Conservation (phyloP, 2,113 vertebrate genomes). For the Emydura subglobosa region DNA sequence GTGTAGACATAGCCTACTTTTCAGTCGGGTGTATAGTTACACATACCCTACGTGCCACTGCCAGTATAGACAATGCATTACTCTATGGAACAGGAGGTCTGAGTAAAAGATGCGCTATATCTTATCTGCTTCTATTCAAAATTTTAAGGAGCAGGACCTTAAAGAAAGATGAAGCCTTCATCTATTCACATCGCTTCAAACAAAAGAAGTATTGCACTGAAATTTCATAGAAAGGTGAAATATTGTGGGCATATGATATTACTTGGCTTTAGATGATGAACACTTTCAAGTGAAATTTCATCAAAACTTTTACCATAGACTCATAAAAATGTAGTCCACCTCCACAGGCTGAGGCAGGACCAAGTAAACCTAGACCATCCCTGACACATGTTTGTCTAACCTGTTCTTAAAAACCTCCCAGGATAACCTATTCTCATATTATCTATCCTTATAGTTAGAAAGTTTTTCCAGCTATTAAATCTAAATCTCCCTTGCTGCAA, state of each 20-base stretch:
- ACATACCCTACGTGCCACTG: too few relatives aligned
- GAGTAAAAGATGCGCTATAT: background rate
- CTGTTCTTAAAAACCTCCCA: background rate
- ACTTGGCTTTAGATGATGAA: background rate
- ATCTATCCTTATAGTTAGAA: background rate
- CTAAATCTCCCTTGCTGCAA: background rate
- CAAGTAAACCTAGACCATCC: background rate
- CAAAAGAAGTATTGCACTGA: background rate
- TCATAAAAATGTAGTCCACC: background rate
- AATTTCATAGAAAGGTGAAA: background rate
- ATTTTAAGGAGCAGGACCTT: background rate
- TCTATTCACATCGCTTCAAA: background rate
- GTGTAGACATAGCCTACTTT: too few relatives aligned
- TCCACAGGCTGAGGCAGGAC: background rate
- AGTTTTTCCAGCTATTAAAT: background rate
- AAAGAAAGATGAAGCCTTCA: fast-evolving
- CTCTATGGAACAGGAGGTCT: background rate
- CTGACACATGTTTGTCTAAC: background rate
- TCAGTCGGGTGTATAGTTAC: too few relatives aligned
- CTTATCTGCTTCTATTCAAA: background rate
- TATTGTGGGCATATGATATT: background rate
- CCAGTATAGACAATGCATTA: background rate
- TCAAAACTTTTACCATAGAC: background rate
- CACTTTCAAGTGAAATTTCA: background rate
- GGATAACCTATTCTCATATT: background rate